These are phyloP conservation scores for Chionomys nivalis DNA, from an alignment of 2,113 vertebrate species.

Conservation along the genomic window DNA sequence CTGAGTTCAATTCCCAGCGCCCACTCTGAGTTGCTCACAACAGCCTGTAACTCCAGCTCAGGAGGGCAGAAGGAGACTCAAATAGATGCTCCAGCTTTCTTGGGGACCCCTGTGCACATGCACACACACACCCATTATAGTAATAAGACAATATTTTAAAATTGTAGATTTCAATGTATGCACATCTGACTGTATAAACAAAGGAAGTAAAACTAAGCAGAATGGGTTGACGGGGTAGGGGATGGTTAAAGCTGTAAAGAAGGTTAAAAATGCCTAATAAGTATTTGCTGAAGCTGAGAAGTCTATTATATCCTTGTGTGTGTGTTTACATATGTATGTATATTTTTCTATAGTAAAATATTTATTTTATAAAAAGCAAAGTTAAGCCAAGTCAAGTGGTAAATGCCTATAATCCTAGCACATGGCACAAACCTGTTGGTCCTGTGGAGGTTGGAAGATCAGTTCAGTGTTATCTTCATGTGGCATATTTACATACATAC, in stretches of 20 bases:
- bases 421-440: too few species aligned
- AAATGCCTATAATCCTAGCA: not conserved
- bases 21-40: not conserved
- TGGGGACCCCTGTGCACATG: not conserved
- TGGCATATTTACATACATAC: not conserved
- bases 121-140: not conserved
- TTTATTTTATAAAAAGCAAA: not conserved
- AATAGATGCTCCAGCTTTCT: not conserved
- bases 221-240: too few species aligned
- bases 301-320: not conserved
- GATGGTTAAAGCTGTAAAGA: not conserved
- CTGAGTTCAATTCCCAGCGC: not conserved
- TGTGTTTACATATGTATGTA: not conserved
- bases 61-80: not conserved
- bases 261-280: not conserved
- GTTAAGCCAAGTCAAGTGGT: too few species aligned
- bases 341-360: not conserved
- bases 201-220: not conserved
- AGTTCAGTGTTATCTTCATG: not conserved
- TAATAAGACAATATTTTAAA: not conserved
- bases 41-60: not conserved
- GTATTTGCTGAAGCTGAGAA: not conserved
- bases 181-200: not conserved
- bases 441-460: not conserved
- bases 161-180: not conserved